Conservation (phyloP, 2,888 invertebrate species). For the Rapana venosa region DNA sequence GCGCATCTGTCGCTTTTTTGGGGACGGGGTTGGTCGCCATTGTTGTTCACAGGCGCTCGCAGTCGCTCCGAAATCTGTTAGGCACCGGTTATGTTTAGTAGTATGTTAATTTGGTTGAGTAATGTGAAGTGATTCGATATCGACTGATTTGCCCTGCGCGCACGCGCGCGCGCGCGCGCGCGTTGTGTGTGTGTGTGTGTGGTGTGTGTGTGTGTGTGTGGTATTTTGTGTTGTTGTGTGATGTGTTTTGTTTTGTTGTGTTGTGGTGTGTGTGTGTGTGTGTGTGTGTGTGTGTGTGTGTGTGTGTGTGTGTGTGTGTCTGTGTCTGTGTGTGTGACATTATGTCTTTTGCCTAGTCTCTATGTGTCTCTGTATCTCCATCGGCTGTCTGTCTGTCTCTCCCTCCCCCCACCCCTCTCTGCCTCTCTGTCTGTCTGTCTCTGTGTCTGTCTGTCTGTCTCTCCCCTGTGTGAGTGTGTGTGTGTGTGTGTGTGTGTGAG, state of each 20-base stretch:
- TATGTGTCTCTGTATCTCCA: too few relatives aligned
- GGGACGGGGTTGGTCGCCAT: background rate
- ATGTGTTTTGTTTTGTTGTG: background rate
- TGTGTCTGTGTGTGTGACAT: background rate
- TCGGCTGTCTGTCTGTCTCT: too few relatives aligned
- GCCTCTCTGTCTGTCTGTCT: too few relatives aligned
- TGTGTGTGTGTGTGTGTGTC: background rate
- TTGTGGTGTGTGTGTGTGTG: background rate
- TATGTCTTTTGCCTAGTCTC: too few relatives aligned
- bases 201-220: background rate
- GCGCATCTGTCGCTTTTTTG: slow-evolving; percentile 30
- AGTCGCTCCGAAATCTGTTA: background rate
- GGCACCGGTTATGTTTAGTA: background rate
- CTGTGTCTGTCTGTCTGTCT: too few relatives aligned
- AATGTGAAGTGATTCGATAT: background rate
- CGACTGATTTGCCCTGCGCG: background rate
- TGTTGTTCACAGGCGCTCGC: background rate
- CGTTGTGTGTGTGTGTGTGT: too few relatives aligned
- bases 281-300: background rate
- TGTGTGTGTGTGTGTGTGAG: too few relatives aligned
- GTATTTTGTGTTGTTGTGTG: background rate
- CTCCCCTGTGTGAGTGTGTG: too few relatives aligned
- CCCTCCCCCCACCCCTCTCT: too few relatives aligned
- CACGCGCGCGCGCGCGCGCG: too few relatives aligned
- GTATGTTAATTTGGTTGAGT: background rate